Base-by-base conservation (phyloP, 2,113 vertebrate genomes). In the Plecturocebus donacophilus region DNA sequence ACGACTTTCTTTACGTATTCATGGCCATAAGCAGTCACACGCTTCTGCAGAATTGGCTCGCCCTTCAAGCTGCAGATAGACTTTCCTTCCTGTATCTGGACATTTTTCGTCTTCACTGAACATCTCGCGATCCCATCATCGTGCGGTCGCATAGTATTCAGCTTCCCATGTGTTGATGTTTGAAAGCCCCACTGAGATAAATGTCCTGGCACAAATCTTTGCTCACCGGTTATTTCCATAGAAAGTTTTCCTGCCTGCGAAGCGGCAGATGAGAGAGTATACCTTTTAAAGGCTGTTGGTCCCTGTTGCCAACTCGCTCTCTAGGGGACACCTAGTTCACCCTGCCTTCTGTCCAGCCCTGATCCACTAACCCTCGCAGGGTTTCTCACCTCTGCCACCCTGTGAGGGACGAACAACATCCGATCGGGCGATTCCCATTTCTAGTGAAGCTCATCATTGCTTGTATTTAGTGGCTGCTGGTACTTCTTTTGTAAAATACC, bases 361-460 rank as follows among this genome's bases (percentile, higher is more conserved):
- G 38, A 0, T 58, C n/a, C 58, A 52, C 30, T 30, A 54, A 47
- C 61, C 64, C 25, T 0, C 16, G 32, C 38, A 30, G 47, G 68
- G 42, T 61, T 93, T 95, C 80, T 97, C 75, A 80, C 52, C 61
- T 64, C 54, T 49, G 66, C 54, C 61, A 82, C 20, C 35, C 49
- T 73, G 66, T 64, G 49, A 68, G 75, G 25, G 19, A 87, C n/a
- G 49, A 14, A 25, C 68, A 54, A 56, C 70, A 20, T 80, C 77
- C 6, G 1, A 10, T 61, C 1, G 0, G 88, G 27, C 76, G 19
- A 52, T 90, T 61, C 4, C 1, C 40, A 61, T 88, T 91, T 84
- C 77, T 38, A 38, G n/a, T 87, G 40, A 54, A 54, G 16, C 76
- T 40, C 49, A n/a, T 49, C 38, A 7, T 61, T 32, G 21, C 90